These are phyloP conservation scores for Ptiloglossa arizonensis DNA, from an alignment of 1,140 invertebrate species.

Conservation along the genomic window DNA sequence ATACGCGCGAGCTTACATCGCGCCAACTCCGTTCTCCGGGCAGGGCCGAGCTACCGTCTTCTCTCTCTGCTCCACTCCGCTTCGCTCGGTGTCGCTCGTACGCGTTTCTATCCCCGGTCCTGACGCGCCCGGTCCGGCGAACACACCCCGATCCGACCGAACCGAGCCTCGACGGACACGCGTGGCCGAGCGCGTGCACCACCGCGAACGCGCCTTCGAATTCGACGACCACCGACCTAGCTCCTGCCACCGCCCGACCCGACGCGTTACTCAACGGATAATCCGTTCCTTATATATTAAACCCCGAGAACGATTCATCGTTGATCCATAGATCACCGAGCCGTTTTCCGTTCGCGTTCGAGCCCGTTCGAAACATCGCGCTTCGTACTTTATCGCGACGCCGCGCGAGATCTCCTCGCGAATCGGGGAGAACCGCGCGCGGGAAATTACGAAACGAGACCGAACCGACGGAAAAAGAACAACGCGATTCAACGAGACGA, in stretches of 20 bases:
- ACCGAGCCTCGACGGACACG: constrained; percentile 31
- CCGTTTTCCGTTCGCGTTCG: too few relatives aligned
- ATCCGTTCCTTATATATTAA: constrained; percentile 77
- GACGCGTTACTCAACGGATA: constrained; percentile 78
- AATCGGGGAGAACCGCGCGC: too few relatives aligned
- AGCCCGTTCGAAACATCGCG: too few relatives aligned
- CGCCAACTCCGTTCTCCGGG: constrained; percentile 66
- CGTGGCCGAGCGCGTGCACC: constrained; percentile 29
- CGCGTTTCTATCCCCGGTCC: constrained; percentile 62
- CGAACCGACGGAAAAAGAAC: too few relatives aligned
- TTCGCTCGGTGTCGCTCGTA: constrained; percentile 19
- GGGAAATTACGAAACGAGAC: too few relatives aligned
- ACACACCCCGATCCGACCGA: constrained; percentile 53
- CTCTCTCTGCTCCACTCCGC: constrained; percentile 30
- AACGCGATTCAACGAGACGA: too few relatives aligned
- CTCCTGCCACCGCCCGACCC: constrained; percentile 67
- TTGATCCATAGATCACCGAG: constrained; percentile 53
- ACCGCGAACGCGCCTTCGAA: constrained; percentile 13
- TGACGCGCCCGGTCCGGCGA: constrained; percentile 60
- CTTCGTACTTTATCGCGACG: too few relatives aligned
- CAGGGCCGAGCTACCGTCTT: constrained; percentile 24
- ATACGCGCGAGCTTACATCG: constrained; percentile 75
- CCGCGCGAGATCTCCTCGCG: too few relatives aligned
- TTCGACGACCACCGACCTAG: constrained; percentile 52
- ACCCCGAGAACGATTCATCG: constrained; percentile 70